Base-by-base conservation (phyloP, 1,140 invertebrate genomes). In the Berghia stephanieae region DNA sequence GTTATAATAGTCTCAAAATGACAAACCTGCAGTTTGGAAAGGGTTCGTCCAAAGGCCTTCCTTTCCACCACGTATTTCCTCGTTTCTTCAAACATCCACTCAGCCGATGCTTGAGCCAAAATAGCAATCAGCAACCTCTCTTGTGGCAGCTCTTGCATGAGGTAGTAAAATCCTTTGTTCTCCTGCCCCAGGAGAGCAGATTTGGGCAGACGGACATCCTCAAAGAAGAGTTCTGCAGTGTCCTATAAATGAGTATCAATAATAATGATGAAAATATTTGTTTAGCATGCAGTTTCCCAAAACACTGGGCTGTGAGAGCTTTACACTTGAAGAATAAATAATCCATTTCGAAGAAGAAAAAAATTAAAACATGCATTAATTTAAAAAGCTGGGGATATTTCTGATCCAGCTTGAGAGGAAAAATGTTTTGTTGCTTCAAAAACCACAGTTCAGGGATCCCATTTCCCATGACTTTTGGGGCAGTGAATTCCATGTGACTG, bases 61-160 rank as follows among this genome's bases (percentile, higher is more conserved):
- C 90, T 86, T 40, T 90, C 77, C 71, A 82, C 85, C 13, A 91
- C 86, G 80, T 91, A 91, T 0, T 84, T 82, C n/a, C 89, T 82
- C 1, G 90, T 91, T 78, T 90, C 89, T 80, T 91, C 91, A 85
- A 91, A 90, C 87, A 90, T 90, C 85, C 85, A 90, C 81, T 91
- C 91, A 78, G 81, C 84, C 57, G 86, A 83, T 3, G 90, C 90
- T 44, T 80, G 76, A 2, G 83, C 86, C 80, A 88, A 85, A 38
- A 81, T 82, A 38, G 84, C 90, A 75, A 91, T 90, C 3, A 90
- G 73, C 18, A 91, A 83, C 6, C 91, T 83, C 81, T 91, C 91
- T 79, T 91, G 90, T 6, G 90, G 90, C 66, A 91, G 82, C 82
- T 91, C 90, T 46, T 90, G 82, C 90, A 91, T 91, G 36, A 91